phyloP scores from a whole-genome alignment of 2,113 vertebrate genomes.

The Mormyrus iriodes region DNA sequence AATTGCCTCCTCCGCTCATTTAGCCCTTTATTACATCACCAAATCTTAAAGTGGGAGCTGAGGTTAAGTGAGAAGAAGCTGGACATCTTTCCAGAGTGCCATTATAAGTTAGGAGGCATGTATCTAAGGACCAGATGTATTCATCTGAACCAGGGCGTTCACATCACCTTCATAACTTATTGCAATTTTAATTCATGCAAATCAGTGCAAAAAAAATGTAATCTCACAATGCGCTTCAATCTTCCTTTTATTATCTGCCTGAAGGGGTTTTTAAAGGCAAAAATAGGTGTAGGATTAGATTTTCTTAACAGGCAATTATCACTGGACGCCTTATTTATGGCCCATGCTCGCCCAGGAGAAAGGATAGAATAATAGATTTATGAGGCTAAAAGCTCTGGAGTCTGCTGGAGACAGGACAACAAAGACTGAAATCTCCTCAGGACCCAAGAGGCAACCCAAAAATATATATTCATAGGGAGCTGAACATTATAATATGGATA shows the following conservation, averaged over 20 bases:
- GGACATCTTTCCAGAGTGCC: neutral
- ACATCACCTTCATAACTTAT: constrained; percentile 8
- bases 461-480: constrained; percentile 10
- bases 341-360: constrained; percentile 28
- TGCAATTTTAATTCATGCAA: constrained; percentile 22
- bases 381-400: constrained; percentile 13
- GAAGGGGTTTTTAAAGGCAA: constrained; percentile 3
- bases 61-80: constrained; percentile 5
- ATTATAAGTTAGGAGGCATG: neutral
- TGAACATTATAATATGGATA: constrained; percentile 11
- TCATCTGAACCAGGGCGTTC: neutral
- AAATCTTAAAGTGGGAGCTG: neutral
- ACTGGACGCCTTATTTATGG: constrained; percentile 17
- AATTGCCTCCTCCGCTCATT: neutral
- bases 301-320: constrained; percentile 34
- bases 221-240: constrained; percentile 5
- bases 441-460: neutral
- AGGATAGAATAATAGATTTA: constrained; percentile 24
- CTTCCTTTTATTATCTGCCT: constrained; percentile 16
- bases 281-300: constrained; percentile 22
- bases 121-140: constrained; percentile 4
- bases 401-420: neutral
- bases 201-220: constrained; percentile 17
- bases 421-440: neutral
- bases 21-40: neutral